Evolutionary conservation across 2,113 vertebrate species (phyloP).

Genomic region (Microcebus ravelobensis): DNA sequence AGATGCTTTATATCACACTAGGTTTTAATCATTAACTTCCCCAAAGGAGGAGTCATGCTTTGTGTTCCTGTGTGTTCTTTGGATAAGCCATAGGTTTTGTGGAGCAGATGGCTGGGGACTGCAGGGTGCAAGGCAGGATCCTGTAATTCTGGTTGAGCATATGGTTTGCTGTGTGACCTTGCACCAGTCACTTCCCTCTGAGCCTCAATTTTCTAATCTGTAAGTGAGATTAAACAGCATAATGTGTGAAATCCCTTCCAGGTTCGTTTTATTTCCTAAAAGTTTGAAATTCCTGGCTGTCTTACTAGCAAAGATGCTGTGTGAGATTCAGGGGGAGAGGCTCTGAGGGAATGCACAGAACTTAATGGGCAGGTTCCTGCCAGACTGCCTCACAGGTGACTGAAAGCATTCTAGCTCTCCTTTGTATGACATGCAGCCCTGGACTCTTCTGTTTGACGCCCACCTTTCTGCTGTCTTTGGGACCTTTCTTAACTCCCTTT

Average conservation of each 20-base stretch:
- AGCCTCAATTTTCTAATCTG: neutral
- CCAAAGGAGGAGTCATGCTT: neutral
- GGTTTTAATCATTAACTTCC: constrained; percentile 55
- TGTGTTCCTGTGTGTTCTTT: constrained; percentile 32
- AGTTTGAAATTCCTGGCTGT: neutral
- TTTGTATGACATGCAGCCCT: neutral
- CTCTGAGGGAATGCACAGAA: neutral
- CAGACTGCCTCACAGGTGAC: neutral
- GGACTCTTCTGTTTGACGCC: neutral
- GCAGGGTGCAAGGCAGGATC: neutral
- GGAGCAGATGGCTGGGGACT: neutral
- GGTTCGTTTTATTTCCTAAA: neutral
- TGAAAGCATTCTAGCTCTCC: neutral
- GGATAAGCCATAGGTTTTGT: neutral
- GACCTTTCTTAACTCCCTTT: neutral
- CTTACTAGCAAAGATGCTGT: neutral
- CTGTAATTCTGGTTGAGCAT: neutral
- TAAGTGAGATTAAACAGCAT: neutral
- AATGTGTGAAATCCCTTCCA: neutral
- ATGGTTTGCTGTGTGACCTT: neutral
- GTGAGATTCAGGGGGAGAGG: neutral
- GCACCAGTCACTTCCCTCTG: neutral
- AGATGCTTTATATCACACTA: neutral
- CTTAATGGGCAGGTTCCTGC: neutral
- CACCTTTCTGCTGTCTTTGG: neutral